Evolutionary conservation across 1,140 invertebrate genomes (phyloP).

Genomic region (Antheraea mylitta): DNA sequence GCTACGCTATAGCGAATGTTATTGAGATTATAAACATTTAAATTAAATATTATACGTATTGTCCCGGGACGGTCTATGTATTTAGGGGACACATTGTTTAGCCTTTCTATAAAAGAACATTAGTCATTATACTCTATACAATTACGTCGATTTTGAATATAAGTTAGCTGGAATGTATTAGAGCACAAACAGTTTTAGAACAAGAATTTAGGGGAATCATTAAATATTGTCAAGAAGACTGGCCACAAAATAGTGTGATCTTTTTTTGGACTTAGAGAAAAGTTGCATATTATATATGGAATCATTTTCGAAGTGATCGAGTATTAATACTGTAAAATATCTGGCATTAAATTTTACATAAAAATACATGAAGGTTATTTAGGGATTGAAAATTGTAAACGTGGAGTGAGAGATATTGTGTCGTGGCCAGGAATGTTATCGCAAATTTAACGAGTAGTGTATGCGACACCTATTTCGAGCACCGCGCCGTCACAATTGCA

Average conservation of each 20-base stretch:
- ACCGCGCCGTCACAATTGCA: too few species aligned
- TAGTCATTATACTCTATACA: constrained; percentile 19
- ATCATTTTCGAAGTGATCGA: too few species aligned
- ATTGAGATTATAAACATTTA: background rate
- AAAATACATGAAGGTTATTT: too few species aligned
- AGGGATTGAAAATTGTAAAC: too few species aligned
- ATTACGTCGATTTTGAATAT: constrained; percentile 17
- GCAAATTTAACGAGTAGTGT: too few species aligned
- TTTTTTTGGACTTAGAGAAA: constrained; percentile 12
- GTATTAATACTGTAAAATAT: too few species aligned
- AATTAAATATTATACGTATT: constrained; percentile 27
- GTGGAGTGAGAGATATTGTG: too few species aligned
- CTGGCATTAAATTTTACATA: too few species aligned
- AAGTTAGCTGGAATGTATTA: constrained; percentile 14
- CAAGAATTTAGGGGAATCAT: constrained; percentile 1
- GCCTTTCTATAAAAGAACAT: constrained; percentile 33
- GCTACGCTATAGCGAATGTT: constrained; percentile 9
- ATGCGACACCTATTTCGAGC: too few species aligned
- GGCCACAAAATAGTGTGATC: constrained; percentile 18
- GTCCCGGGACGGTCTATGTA: constrained; percentile 61
- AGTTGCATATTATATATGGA: constrained; percentile 13
- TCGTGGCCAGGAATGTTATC: too few species aligned
- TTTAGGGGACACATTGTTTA: constrained; percentile 63
- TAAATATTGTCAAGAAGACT: constrained; percentile 15
- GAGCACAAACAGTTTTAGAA: constrained; percentile 16